Percentiles rank a stretch among this genome's conserved stretches.
These are phyloP conservation scores for Ianthella basta DNA, from an alignment of 37 sponge, comb jelly and placozoan genomes.

Conservation along the genomic window DNA sequence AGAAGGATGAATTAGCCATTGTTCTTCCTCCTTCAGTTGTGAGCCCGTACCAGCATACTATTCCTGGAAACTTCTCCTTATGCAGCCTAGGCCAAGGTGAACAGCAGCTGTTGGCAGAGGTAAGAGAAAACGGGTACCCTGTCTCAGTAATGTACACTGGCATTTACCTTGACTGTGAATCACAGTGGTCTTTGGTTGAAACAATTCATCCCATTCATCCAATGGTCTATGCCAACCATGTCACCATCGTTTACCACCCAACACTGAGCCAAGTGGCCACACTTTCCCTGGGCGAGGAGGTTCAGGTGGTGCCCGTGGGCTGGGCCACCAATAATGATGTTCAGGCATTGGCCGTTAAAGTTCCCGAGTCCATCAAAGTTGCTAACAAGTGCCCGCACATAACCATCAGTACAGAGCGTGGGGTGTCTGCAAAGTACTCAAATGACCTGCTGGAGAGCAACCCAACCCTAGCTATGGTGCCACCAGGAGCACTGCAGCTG, in stretches of 20 bases:
- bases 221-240: constrained; percentile 58
- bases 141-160: constrained; percentile 54
- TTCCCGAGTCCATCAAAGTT: constrained; percentile 29
- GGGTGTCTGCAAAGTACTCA: constrained; percentile 55
- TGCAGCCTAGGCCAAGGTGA: neutral
- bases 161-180: constrained; percentile 60
- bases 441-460: constrained; percentile 60
- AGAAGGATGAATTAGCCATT: constrained; percentile 59
- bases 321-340: constrained; percentile 48
- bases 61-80: constrained; percentile 12
- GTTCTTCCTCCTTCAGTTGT: constrained; percentile 61
- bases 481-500: neutral
- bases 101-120: neutral
- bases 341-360: constrained; percentile 65
- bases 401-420: constrained; percentile 68
- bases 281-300: constrained; percentile 49
- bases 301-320: constrained; percentile 55
- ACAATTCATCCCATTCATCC: constrained; percentile 47
- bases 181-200: constrained; percentile 62
- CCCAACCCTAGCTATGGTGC: neutral
- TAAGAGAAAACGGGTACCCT: neutral
- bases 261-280: constrained; percentile 11
- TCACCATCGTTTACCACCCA: constrained; percentile 76
- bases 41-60: constrained; percentile 35
- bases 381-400: constrained; percentile 76